phyloP scores from a whole-genome alignment of 1,140 invertebrate genomes.

The Brachionus calyciflorus region DNA sequence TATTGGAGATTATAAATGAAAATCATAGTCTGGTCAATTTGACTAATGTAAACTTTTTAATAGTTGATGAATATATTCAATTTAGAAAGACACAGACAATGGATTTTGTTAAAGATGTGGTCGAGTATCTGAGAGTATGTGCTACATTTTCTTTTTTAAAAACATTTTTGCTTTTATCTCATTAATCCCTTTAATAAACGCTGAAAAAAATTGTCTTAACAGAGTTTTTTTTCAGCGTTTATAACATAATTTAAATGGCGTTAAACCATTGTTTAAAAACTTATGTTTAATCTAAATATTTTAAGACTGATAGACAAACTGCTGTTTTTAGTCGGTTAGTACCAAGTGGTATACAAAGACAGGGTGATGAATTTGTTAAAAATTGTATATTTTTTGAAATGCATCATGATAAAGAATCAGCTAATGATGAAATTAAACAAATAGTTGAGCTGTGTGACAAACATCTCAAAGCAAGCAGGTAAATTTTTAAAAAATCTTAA shows the following conservation, averaged over 20 bases:
- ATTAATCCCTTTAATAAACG: too few species aligned
- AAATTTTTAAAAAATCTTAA: not conserved
- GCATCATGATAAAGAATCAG: conserved; percentile 47
- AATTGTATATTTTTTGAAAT: conserved; percentile 47
- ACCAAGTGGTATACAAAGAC: conserved; percentile 42
- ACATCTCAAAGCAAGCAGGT: conserved; percentile 24
- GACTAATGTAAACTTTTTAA: conserved; percentile 14
- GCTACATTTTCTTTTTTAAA: not conserved
- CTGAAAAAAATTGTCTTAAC: too few species aligned
- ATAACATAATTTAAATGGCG: too few species aligned
- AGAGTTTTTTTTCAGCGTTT: too few species aligned
- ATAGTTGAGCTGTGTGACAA: conserved; percentile 43
- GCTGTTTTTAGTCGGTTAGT: conserved; percentile 42
- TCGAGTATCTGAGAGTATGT: conserved; percentile 12
- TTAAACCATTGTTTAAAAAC: too few species aligned
- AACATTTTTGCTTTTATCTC: too few species aligned
- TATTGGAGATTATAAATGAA: conserved; percentile 33
- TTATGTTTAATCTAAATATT: too few species aligned
- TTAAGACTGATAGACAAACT: conserved; percentile 29
- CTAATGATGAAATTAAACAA: conserved; percentile 44
- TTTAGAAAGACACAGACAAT: conserved; percentile 43
- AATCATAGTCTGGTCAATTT: conserved; percentile 26
- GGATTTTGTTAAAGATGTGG: conserved; percentile 37
- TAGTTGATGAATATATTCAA: conserved; percentile 44
- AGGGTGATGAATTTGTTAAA: conserved; percentile 46